Base-by-base conservation (phyloP, 2,797 vertebrate species). In the Anabacerthia variegaticeps region DNA sequence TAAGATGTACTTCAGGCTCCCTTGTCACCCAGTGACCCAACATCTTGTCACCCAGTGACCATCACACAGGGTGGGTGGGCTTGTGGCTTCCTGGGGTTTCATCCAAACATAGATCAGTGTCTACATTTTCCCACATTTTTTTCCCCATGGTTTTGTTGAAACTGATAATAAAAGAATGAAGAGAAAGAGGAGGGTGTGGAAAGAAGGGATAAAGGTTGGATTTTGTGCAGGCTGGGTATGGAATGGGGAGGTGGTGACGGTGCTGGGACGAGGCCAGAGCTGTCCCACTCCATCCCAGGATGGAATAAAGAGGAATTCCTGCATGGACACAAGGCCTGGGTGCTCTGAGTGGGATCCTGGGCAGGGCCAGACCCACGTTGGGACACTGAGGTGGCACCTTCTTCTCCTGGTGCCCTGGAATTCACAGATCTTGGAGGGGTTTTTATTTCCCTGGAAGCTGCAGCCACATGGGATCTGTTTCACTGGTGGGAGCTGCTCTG, bases 321-420 rank as follows among this genome's bases (percentile, higher is more conserved):
- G n/a, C 34, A 3, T 1, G 56, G 48, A 20, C 18, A 32, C 58
- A 48, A 52, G 14, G 14, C 39, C 34, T 16, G 71, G 46, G 37
- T 32, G 71, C 15, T 10, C 3, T 7, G 4, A 67, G 36, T 6
- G 6, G 51, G 51, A 28, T 20, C 17, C 43, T 2, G 49, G 49
- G 49, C 49, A n/a, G 28, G 4, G 36, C 37, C 37, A 18, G 51
- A 34, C 7, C 49, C 43, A 7, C 3, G 1, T 0, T 10, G 34
- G 48, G 56, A n/a, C 32, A 9, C 10, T 5, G 44, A 6, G 7
- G 12, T 32, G 51, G 62, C n/a, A n/a, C 9, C 43, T 3, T 0
- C 34, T 21, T 37, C 21, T 30, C 49, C 48, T 46, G 44, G n/a
- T 32, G 30, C 61, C 21, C 81, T 10, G 3, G 44, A 14, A 22